Evolutionary conservation across 2,888 invertebrate species (phyloP), one percentile per base, ranked within the genome.

Genomic region (Drosophila rubida): DNA sequence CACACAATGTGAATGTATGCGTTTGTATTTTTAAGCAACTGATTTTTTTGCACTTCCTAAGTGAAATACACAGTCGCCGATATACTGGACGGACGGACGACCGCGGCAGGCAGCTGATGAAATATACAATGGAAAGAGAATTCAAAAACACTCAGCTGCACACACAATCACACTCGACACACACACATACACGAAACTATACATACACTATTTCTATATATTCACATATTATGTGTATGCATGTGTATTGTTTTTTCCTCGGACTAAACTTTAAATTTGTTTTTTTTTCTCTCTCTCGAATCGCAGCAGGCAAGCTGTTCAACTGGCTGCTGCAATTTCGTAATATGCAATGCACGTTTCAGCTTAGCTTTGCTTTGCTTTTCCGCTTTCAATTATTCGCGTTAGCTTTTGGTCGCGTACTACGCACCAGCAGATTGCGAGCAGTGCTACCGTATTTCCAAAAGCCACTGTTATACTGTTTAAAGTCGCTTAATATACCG

Each of bases 291-390:
- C 9, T 45, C n/a, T 64, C 3, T 54, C 19, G 39, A 59, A 54
- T 66, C 32, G 42, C 63, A 55, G 44, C 64, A 70, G 50, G 25
- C 44, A 66, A 55, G 73, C 57, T 59, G 49, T 62, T 58, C 37
- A 51, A 66, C 69, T 72, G 42, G 41, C 64, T 63, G 65, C 68
- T 77, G 73, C 81, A 77, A 77, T 77, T 80, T 78, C 78, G 78
- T 78, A 72, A 80, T 64, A 72, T 72, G 51, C 68, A 77, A 76
- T 77, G 62, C 74, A 77, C 78, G 78, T 72, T 63, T 72, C 41
- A 67, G 62, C 58, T 71, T 72, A 66, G 58, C 73, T 73, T 58
- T 54, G 53, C 62, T 62, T 77, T 41, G 49, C 68, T 64, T 68
- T 54, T 73, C 57, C 63, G 74, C 74, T 73, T 67, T 50, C 62